Conservation (phyloP, 2,113 vertebrate genomes). For the Upupa epops region DNA sequence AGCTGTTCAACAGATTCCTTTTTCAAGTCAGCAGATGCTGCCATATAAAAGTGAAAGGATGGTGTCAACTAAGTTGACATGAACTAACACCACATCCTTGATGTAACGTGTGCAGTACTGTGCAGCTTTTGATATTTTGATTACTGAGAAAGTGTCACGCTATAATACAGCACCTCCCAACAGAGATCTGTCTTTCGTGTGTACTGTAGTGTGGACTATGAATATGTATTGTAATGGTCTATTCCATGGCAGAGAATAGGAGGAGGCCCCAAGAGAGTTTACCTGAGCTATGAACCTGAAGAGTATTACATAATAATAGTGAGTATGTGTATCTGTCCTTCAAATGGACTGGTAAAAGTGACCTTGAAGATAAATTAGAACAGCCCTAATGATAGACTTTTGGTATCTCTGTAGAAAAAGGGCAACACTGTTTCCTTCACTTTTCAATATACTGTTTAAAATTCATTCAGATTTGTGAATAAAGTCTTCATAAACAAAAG, state of each 20-base stretch:
- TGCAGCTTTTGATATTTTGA: not conserved
- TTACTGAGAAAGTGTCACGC: not conserved
- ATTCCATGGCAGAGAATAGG: not conserved
- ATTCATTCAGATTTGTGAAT: not conserved
- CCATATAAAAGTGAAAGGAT: not conserved
- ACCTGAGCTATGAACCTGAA: not conserved
- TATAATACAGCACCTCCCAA: not conserved
- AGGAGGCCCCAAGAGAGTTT: not conserved
- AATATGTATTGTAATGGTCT: not conserved
- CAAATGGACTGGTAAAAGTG: not conserved
- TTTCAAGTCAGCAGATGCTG: not conserved
- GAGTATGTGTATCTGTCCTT: not conserved
- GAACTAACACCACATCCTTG: too few relatives aligned
- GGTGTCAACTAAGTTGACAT: not conserved
- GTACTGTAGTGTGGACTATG: not conserved
- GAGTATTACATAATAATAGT: not conserved
- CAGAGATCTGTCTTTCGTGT: not conserved
- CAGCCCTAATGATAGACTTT: not conserved
- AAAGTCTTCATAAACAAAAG: not conserved
- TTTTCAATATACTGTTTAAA: not conserved
- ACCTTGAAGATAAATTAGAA: constrained; percentile 3
- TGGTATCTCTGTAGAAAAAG: not conserved
- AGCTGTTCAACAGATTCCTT: not conserved
- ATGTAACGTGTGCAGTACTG: not conserved
- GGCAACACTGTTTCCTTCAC: not conserved